Conservation (phyloP, 2,797 vertebrate genomes). For the Falco berigora region DNA sequence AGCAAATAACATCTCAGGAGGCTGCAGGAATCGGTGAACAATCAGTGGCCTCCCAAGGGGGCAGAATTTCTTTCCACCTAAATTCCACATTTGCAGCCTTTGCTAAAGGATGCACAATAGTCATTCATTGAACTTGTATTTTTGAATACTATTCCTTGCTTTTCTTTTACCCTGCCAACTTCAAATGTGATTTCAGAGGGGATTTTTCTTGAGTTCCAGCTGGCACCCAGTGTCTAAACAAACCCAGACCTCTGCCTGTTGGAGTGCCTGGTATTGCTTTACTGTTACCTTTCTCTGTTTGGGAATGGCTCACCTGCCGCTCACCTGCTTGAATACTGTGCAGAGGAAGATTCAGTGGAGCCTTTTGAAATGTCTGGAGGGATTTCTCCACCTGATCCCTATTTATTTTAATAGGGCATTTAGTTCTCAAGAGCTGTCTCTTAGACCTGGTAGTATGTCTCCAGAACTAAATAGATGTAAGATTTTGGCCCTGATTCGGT, state of each 20-base stretch:
- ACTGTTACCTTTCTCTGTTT: neutral
- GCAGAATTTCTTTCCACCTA: neutral
- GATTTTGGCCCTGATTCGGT: neutral
- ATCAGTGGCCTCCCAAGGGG: conserved; percentile 70
- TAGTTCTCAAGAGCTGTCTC: neutral
- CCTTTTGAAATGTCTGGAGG: neutral
- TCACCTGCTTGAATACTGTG: neutral
- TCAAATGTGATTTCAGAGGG: neutral
- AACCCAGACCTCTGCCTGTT: neutral
- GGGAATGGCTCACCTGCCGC: neutral
- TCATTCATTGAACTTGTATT: neutral
- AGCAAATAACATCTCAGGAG: neutral
- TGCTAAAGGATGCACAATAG: neutral
- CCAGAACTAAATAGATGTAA: neutral
- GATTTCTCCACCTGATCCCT: neutral
- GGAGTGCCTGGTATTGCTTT: neutral
- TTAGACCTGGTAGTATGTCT: neutral
- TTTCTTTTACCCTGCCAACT: neutral
- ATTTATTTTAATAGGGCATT: neutral
- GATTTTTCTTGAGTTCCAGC: neutral
- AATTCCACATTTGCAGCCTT: neutral
- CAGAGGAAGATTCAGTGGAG: neutral
- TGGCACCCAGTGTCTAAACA: neutral
- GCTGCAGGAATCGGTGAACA: conserved; percentile 68
- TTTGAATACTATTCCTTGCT: neutral